Evolutionary conservation across 2,888 invertebrate genomes (phyloP), one percentile per base, ranked within the genome.

Genomic region (Leptopilina myrica): DNA sequence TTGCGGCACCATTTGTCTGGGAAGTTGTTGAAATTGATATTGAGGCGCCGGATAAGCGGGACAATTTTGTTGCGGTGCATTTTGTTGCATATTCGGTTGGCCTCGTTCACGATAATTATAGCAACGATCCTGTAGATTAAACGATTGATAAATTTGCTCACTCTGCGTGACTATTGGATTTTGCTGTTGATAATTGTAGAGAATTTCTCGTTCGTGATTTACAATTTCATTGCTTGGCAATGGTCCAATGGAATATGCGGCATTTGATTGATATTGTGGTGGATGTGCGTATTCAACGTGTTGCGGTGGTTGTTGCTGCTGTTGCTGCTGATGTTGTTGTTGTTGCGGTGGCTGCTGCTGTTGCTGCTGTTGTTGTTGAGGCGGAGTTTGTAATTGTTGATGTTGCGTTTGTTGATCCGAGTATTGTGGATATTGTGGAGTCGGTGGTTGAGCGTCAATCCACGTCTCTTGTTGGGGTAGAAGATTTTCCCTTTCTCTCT

Each of bases 401-500:
- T 80, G 64, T 64, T 83, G 82, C 20, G 79, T 79, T 43, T 82
- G 85, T n/a, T 85, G 85, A 6, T 87, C 81, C 20, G 76, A 73
- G 49, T 84, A 83, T n/a, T 87, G 86, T 14, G 87, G 83, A 83
- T 89, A 89, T 59, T 89, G 89, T 0, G 88, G 87, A 14, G 85
- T 84, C 0, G 87, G 84, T n/a, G 89, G 89, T 15, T 88, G 89
- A 12, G 86, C 90, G 26, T 92, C 91, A 26, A 88, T 88, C 87
- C 89, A 90, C 14, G 89, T 90, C 79, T 90, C 90, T 78, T 87
- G 87, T 78, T 89, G 90, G 0, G 84, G 84, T 46, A 79, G 56
- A 26, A 76, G 14, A 80, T 81, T 90, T 82, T 94, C 94, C 59
- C 93, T 84, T 79, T 94, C 94, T 75, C 93, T 90, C 84, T 93